Conservation (phyloP, 2,888 invertebrate genomes). For the Phrixothrix hirtus region DNA sequence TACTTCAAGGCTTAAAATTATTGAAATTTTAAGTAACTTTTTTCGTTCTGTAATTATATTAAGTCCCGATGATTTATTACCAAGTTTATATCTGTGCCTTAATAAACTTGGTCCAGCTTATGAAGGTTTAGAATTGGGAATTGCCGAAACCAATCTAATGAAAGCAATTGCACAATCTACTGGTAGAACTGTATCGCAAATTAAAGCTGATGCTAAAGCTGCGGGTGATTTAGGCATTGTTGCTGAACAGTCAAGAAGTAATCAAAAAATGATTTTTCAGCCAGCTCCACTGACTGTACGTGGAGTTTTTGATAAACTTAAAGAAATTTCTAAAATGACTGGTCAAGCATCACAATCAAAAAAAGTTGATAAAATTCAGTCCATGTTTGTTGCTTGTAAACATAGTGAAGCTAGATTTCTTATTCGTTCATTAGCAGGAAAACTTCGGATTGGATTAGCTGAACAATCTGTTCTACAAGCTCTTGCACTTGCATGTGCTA, state of each 20-base stretch:
- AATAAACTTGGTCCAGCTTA: conserved; percentile 96
- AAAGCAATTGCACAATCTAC: conserved; percentile 92
- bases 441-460: conserved; percentile 93
- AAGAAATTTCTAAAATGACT: conserved; percentile 83
- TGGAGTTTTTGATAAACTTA: conserved; percentile 79
- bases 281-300: conserved; percentile 76
- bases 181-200: conserved; percentile 80
- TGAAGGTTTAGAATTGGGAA: conserved; percentile 90
- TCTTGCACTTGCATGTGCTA: conserved; percentile 80
- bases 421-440: conserved; percentile 88
- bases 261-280: conserved; percentile 86
- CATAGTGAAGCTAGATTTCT: conserved; percentile 86
- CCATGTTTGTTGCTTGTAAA: conserved; percentile 89
- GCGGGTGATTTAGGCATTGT: conserved; percentile 90
- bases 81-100: conserved; percentile 92
- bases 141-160: conserved; percentile 92
- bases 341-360: conserved; percentile 78
- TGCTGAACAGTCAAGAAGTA: conserved; percentile 81
- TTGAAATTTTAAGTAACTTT: conserved; percentile 90
- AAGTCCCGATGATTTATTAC: conserved; percentile 86
- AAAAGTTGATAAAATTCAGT: conserved; percentile 90
- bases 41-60: conserved; percentile 87
- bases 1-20: conserved; percentile 83
- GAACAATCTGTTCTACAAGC: conserved; percentile 95
- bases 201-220: conserved; percentile 71